A percentile compares a stretch with the other conserved stretches of the same genome.
Conservation (phyloP, 92 coral and sea anemone species). For the Palythoa caribaeorum region DNA sequence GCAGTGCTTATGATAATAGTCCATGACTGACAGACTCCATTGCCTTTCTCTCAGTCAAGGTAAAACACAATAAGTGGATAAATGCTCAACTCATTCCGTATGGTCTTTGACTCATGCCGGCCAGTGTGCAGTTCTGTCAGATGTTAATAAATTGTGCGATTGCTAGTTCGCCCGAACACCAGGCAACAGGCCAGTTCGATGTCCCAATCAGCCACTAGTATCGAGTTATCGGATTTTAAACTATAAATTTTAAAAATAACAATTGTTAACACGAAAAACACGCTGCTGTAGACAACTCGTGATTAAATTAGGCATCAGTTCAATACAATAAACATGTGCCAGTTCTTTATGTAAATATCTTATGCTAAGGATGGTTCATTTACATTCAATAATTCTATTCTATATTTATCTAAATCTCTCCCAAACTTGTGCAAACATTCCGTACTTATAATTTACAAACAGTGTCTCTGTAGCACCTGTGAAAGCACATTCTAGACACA, state of each 20-base stretch:
- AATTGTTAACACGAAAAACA: conserved; percentile 6
- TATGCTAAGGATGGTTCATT: conserved; percentile 22
- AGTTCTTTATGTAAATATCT: background rate
- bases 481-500: conserved; percentile 11
- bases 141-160: background rate
- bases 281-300: background rate
- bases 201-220: background rate
- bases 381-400: conserved; percentile 32
- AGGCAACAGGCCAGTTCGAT: background rate
- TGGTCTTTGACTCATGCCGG: background rate
- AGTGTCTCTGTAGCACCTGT: conserved; percentile 15
- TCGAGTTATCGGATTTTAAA: conserved; percentile 5
- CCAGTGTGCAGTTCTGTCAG: background rate
- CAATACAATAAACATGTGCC: conserved; percentile 13
- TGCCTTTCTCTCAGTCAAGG: conserved; percentile 4
- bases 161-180: background rate
- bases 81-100: background rate
- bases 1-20: conserved; percentile 30
- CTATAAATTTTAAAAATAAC: background rate
- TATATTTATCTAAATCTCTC: conserved; percentile 28
- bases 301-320: background rate
- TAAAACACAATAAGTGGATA: conserved; percentile 15
- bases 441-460: conserved; percentile 29
- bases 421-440: conserved; percentile 35
- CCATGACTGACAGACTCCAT: conserved; percentile 33